Evolutionary conservation across 1,140 invertebrate species (phyloP), one percentile per base, ranked within the genome.

Genomic region (Brachionus paranguensis): DNA sequence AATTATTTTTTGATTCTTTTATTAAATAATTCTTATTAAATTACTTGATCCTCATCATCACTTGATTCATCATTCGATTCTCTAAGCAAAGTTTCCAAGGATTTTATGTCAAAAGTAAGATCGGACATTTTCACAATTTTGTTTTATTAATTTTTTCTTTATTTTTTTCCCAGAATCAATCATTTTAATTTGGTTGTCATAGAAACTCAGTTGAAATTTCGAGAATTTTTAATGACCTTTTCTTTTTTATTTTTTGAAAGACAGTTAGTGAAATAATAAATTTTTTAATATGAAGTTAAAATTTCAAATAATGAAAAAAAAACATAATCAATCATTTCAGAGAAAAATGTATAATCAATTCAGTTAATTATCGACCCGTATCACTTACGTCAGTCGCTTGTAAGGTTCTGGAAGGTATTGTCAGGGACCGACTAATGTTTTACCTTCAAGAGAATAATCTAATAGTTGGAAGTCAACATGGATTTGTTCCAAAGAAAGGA

Each of bases 31-130:
- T 55, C 1, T 55, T 24, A n/a, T 50, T 14, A 50, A 50, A 50
- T 24, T 20, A 60, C 53, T 68, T 74, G 41, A 2, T 84, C 84
- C 20, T 76, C 70, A 12, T 84, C 84, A 27, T 65, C 78, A 20
- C 78, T 81, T 3, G 20, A n/a, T 41, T 76, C 27, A 20, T 78
- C 72, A 8, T 84, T 65, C 10, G 11, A 2, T 4, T 70, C 68
- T 4, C 24, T 0, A 12, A 84, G 27, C 29, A 84, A 24, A 53
- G n/a, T 53, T 43, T 76, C 72, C 14, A 84, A 45, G 14, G 27
- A 37, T 37, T 84, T 76, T 5, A 84, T 76, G 33, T 81, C 74
- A 17, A 76, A 60, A 11, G 41, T 12, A 8, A 65, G 29, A 17
- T 76, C 45, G 37, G 43, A 55, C 60, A 50, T 78, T 60, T 76